Percentiles rank a stretch among this genome's conserved stretches.
These are phyloP conservation scores for Catocala fraxini DNA, from an alignment of 2,888 invertebrate species.

Conservation along the genomic window DNA sequence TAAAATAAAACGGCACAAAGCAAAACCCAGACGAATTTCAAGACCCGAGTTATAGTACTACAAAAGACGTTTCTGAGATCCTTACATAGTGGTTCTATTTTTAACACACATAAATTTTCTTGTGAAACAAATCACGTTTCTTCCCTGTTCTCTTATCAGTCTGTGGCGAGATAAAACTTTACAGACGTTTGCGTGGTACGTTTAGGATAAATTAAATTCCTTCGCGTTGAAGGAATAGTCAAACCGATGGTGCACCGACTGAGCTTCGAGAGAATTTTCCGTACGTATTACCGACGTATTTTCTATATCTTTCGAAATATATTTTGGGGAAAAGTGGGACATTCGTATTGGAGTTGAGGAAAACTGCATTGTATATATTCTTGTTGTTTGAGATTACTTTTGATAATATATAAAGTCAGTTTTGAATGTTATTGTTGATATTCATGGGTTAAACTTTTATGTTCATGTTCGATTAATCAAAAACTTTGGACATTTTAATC, in stretches of 20 bases:
- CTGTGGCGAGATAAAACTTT: constrained; percentile 60
- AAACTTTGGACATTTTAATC: too few relatives aligned
- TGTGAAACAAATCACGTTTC: constrained; percentile 49
- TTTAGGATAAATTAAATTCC: constrained; percentile 66
- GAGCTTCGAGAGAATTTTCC: constrained; percentile 36
- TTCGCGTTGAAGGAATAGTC: constrained; percentile 56
- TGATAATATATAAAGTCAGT: too few relatives aligned
- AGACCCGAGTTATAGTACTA: constrained; percentile 7
- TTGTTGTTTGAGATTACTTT: too few relatives aligned
- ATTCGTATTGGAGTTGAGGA: not conserved
- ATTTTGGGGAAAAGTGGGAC: not conserved
- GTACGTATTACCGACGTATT: constrained; percentile 18
- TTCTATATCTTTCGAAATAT: constrained; percentile 13
- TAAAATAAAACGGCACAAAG: not conserved
- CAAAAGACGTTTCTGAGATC: constrained; percentile 10
- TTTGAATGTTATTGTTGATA: too few relatives aligned
- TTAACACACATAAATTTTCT: constrained; percentile 39
- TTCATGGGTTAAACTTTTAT: too few relatives aligned
- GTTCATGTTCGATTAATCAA: too few relatives aligned
- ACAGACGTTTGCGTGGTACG: constrained; percentile 51
- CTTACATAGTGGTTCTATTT: constrained; percentile 21
- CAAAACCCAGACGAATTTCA: not conserved
- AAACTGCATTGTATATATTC: constrained; percentile 3
- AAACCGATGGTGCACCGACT: constrained; percentile 42
- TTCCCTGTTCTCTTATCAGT: constrained; percentile 55